A percentile compares a stretch with the other conserved stretches of the same genome.
Evolutionary conservation across 2,888 invertebrate species (phyloP).

Genomic region (Arctia plantaginis): DNA sequence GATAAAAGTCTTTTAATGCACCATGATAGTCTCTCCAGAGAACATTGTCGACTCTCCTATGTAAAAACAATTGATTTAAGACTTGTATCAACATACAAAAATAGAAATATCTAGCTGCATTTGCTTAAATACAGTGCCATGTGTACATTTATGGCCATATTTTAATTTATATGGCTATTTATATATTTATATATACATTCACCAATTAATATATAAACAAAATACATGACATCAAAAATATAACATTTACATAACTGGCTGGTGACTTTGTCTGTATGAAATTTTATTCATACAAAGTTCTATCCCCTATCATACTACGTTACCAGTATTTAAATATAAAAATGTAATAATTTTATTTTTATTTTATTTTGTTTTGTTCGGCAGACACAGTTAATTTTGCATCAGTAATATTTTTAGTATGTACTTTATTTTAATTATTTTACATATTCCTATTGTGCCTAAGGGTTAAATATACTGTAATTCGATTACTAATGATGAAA

Average conservation of each 20-base stretch:
- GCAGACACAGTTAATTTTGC: no score
- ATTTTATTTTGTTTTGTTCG: no score
- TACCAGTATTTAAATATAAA: neutral
- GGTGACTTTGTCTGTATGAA: neutral
- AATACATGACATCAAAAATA: neutral
- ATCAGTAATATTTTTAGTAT: no score
- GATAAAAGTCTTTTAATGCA: conserved; percentile 69
- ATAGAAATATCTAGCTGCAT: neutral
- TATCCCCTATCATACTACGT: neutral
- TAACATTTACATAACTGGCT: neutral
- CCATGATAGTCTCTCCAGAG: conserved; percentile 75
- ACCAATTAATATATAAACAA: neutral
- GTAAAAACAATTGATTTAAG: neutral
- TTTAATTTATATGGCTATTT: no score
- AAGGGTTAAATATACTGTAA: no score
- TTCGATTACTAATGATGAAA: no score
- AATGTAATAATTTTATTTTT: no score
- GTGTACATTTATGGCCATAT: neutral
- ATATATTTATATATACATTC: neutral
- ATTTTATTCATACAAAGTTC: neutral
- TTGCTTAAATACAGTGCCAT: neutral
- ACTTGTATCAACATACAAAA: neutral
- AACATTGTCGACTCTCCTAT: conserved; percentile 76
- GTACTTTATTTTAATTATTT: no score
- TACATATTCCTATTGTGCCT: no score